Evolutionary conservation across 2,113 vertebrate genomes (phyloP), one percentile per base, ranked within the genome.

Genomic region (Ellobius talpinus): DNA sequence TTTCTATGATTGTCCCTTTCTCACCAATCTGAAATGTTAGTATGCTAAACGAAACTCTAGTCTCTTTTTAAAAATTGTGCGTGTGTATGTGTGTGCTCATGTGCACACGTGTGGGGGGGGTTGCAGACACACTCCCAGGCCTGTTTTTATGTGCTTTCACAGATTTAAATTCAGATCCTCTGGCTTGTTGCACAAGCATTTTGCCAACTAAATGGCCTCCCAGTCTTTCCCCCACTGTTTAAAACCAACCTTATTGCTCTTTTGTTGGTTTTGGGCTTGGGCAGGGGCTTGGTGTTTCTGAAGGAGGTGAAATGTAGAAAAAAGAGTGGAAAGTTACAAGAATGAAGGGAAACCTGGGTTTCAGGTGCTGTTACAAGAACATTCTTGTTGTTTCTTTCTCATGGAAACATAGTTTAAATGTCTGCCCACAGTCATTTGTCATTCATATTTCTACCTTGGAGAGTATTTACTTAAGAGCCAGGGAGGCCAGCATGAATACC

Each of bases 381-480:
- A 96, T 96, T 95, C 72, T 96, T 95, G 61, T 82, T 90, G 39
- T 94, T 97, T 93, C 39, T 70, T 90, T 94, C 91, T 97, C 90
- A 23, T 87, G 58, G 70, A 93, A 93, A 50, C 93, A 79, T 68
- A 92, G 72, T 72, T 97, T 93, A 82, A 90, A 77, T 47, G 26
- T 86, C 96, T 95, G 76, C 66, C 81, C 31, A 74, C 39, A 92
- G 55, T 70, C 70, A 95, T 96, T 96, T 96, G 87, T 92, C 90
- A 92, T 82, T 96, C 96, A 90, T 93, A 77, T 85, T 97, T 96
- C 93, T 94, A 96, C 87, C 93, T 95, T 72, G 58, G 58, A 97
- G 89, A 94, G 52, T 92, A 72, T 97, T 97, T 97, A 91, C 79
- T 91, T 92, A 96, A 94, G 81, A 86, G 36, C 70, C 66, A 55